Evolutionary conservation across 2,888 invertebrate species (phyloP), one percentile per base, ranked within the genome.

Genomic region (Heterodera filipjevi): DNA sequence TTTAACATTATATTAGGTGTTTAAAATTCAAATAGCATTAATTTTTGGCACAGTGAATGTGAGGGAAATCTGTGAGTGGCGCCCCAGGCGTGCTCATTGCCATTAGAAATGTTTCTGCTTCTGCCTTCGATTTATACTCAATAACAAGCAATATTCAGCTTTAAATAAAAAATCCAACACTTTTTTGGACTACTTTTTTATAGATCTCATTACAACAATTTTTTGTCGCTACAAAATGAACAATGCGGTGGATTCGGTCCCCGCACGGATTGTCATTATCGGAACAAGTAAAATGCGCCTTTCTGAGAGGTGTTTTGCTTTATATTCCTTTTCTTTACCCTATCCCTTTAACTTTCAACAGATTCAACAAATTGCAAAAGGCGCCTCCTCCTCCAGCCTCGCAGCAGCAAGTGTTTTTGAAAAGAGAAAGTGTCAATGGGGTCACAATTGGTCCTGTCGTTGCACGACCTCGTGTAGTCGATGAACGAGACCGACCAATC

Each of bases 221-320:
- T 59, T 59, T 22, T 22, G 10, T 8, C n/a, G n/a, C n/a, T n/a
- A n/a, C 5, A 59, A 59, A 27, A 59, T 59, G 59, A 59, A 59
- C 27, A 59, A 59, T 59, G 59, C 59, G 59, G 27, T 59, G 59
- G 75, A 75, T 75, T 44, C 68, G 32, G 59, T 75, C 59, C 75
- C 75, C 32, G 75, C 75, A 19, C 75, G 75, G 27, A 75, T 75
- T 46, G 66, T 75, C 22, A 68, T 75, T 22, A 68, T 75, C 6
- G 75, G 75, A 12, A 75, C 75, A 33, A 75, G 75, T n/a, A 75
- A 75, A 75, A 30, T 75, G 32, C 53, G 59, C 16, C 66, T 75
- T 32, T 75, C 75, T 33, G 75, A 75, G 30, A 75, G 75, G 75
- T 72, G 22, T 73, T 27, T 22, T 22, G 32, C 22, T 72, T 27